Percentiles rank a stretch among this genome's conserved stretches.
phyloP scores from a whole-genome alignment of 53 echinoderm and acorn worm genomes.

The Zoroaster sp. region DNA sequence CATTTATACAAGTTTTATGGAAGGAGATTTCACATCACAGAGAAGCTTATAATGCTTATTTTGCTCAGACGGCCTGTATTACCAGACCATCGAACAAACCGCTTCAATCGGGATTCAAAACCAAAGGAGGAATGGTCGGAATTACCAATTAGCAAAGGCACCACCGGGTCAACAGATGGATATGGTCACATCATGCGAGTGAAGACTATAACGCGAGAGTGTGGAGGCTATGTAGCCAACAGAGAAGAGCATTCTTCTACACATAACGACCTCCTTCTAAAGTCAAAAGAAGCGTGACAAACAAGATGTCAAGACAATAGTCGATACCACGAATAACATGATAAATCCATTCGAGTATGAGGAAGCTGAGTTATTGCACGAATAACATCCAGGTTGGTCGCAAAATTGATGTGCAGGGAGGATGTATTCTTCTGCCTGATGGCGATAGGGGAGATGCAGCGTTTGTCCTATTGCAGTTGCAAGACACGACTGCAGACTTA shows the following conservation, averaged over 20 bases:
- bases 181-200: constrained; percentile 57
- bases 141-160: constrained; percentile 32
- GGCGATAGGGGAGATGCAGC: constrained; percentile 45
- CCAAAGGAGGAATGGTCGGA: constrained; percentile 55
- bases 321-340: constrained; percentile 46
- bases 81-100: constrained; percentile 57
- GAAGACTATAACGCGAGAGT: constrained; percentile 59
- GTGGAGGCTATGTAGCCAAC: constrained; percentile 56
- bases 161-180: constrained; percentile 66
- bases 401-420: constrained; percentile 13
- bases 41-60: constrained; percentile 26
- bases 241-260: not conserved
- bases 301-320: constrained; percentile 23
- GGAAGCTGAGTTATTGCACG: constrained; percentile 45
- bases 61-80: constrained; percentile 35
- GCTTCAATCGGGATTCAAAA: constrained; percentile 53
- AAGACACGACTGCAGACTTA: constrained; percentile 20
- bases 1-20: constrained; percentile 28
- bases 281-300: constrained; percentile 37
- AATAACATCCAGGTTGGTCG: constrained; percentile 51
- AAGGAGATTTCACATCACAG: constrained; percentile 67
- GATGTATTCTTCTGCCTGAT: constrained; percentile 15
- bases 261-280: constrained; percentile 13
- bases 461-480: not conserved
- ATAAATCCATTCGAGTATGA: constrained; percentile 66